phyloP scores from a whole-genome alignment of 2,888 invertebrate genomes.

The Lissonota sp. region DNA sequence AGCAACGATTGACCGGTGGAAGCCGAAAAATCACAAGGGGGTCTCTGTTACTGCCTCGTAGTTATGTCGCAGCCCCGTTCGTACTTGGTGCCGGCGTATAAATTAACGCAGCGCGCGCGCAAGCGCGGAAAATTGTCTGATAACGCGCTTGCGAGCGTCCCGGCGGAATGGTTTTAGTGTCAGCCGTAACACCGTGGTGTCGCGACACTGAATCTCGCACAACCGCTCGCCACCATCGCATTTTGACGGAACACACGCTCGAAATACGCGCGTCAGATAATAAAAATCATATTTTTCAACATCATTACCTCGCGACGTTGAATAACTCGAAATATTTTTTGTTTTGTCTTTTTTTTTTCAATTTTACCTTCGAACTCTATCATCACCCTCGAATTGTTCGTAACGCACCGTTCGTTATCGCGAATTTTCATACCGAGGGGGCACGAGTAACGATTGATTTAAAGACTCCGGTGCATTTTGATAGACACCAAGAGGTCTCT shows the following conservation, averaged over 20 bases:
- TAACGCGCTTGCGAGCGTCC: slow-evolving; percentile 74
- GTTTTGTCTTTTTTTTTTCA: too few species aligned
- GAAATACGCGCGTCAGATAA: too few species aligned
- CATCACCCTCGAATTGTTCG: too few species aligned
- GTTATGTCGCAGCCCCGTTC: too few species aligned
- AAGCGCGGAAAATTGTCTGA: slow-evolving; percentile 75
- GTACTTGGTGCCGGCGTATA: too few species aligned
- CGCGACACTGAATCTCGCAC: slow-evolving; percentile 67
- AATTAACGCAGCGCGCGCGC: slow-evolving; percentile 66
- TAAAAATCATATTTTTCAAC: not conserved
- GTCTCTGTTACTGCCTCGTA: too few species aligned
- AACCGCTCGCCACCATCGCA: not conserved
- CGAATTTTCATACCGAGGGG: not conserved
- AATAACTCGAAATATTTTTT: too few species aligned
- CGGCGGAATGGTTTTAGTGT: slow-evolving; percentile 74
- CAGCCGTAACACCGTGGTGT: slow-evolving; percentile 77
- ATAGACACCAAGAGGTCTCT: not conserved
- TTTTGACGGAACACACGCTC: slow-evolving; percentile 57
- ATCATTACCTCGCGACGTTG: too few species aligned
- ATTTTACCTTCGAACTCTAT: too few species aligned
- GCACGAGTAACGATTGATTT: slow-evolving; percentile 1
- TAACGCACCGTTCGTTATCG: slow-evolving; percentile 9
- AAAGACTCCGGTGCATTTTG: not conserved
- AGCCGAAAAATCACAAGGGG: too few species aligned
- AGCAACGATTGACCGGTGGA: too few species aligned